These are phyloP conservation scores for Tympanoctomys barrerae DNA, from an alignment of 2,797 vertebrate species.

Conservation along the genomic window DNA sequence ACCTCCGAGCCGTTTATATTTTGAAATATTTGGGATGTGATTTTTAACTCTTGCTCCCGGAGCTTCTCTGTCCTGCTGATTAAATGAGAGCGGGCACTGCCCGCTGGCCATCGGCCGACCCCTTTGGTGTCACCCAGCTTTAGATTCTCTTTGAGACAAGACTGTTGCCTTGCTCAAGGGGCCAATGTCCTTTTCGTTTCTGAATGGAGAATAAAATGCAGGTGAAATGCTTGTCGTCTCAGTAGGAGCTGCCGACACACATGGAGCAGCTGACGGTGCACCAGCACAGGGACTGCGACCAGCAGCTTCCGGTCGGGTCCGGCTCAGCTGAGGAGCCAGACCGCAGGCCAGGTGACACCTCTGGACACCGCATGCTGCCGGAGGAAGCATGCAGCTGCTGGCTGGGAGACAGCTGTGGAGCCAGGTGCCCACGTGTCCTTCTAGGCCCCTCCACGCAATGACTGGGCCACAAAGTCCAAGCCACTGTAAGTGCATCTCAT, in stretches of 20 bases:
- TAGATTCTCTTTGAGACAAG: constrained; percentile 27
- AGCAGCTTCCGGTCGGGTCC: background rate
- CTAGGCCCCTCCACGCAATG: background rate
- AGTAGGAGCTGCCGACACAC: background rate
- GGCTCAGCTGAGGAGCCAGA: background rate
- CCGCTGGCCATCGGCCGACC: background rate
- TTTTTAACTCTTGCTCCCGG: constrained; percentile 58
- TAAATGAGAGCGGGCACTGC: background rate
- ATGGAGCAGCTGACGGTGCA: background rate
- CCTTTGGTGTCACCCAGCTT: background rate
- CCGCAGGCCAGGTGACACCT: background rate
- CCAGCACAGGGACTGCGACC: accelerated
- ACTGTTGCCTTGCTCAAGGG: background rate
- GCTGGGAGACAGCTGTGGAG: background rate
- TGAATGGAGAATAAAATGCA: background rate
- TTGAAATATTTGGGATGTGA: constrained; percentile 63
- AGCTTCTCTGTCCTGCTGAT: constrained; percentile 42
- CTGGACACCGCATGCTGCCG: background rate
- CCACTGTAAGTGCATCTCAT: background rate
- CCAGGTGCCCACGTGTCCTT: background rate
- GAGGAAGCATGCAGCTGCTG: background rate
- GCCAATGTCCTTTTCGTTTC: background rate
- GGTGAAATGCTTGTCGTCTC: background rate
- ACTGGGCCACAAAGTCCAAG: background rate
- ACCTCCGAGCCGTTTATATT: constrained; percentile 51